Evolutionary conservation across 2,797 vertebrate species (phyloP), one percentile per base, ranked within the genome.

Genomic region (Emys orbicularis): DNA sequence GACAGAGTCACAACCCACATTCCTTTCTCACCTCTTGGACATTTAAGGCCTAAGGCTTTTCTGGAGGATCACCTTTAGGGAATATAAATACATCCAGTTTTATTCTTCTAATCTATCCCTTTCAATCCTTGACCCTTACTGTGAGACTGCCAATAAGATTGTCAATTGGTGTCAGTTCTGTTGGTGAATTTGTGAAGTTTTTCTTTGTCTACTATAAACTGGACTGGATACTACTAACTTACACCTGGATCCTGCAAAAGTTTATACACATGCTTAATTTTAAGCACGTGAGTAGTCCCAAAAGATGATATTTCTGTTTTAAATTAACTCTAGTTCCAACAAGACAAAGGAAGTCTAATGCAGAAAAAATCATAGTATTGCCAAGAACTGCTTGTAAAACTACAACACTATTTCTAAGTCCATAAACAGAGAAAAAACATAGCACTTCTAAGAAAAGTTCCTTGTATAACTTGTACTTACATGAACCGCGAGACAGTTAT

Each of bases 301-400:
- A 90, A 53, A n/a, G 18, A 90, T 37, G 50, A 1, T 50, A 18
- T 68, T 93, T 84, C 84, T 76, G 34, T 90, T 83, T 91, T 56
- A 83, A 91, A 91, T 86, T 81, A 81, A 96, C 49, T 11, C 59
- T 6, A 12, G 80, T 65, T 93, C 94, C 86, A 68, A 81, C 79
- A 84, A 83, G 72, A 83, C 74, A 53, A 90, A 79, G 23, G 29
- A 92, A 88, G 83, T 18, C 81, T 34, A 50, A 83, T 77, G 29
- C 53, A 88, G 90, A 93, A 91, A 5, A 86, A 88, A 84, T 82
- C 61, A 88, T 13, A 49, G 13, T 23, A 8, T 84, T 79, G 50
- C 8, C 77, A 10, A 83, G 88, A 68, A 27, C 59, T 83, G 88
- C 83, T 90, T 79, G 80, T 65, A 76, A 77, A 84, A 56, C 52